Evolutionary conservation across 2,888 invertebrate species (phyloP).

Genomic region (Meandrusa payeni): DNA sequence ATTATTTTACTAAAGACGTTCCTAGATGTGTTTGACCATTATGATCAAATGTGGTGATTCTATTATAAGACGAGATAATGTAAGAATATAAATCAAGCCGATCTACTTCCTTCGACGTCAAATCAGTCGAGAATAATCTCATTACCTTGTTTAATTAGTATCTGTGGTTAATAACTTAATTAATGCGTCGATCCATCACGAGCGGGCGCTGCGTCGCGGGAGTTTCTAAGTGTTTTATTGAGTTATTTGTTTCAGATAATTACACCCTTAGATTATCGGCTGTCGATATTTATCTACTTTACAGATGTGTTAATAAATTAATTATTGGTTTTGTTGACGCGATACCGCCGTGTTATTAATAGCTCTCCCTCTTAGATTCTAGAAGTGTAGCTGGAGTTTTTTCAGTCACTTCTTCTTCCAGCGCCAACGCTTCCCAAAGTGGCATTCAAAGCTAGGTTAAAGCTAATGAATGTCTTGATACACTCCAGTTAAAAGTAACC

Average conservation of each 20-base stretch:
- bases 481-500: too few relatives aligned
- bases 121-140: slow-evolving; percentile 33
- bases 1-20: too few relatives aligned
- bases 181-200: slow-evolving; percentile 39
- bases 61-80: neutral
- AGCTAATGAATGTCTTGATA: too few relatives aligned
- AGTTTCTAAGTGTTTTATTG: slow-evolving; percentile 28
- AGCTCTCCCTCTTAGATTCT: too few relatives aligned
- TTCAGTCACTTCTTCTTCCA: too few relatives aligned
- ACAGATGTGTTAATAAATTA: slow-evolving; percentile 1
- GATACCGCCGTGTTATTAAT: too few relatives aligned
- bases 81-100: neutral
- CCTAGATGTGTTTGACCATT: too few relatives aligned
- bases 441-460: too few relatives aligned
- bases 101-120: slow-evolving; percentile 4
- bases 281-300: neutral
- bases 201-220: slow-evolving; percentile 27
- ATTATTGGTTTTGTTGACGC: neutral
- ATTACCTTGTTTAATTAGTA: slow-evolving; percentile 42
- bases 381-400: too few relatives aligned
- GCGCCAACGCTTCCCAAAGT: too few relatives aligned
- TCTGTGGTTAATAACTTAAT: slow-evolving; percentile 38
- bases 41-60: too few relatives aligned
- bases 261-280: slow-evolving; percentile 4
- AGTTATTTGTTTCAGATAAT: slow-evolving; percentile 28